Evolutionary conservation across 2,797 vertebrate genomes (phyloP).

Genomic region (Spinus pinus): DNA sequence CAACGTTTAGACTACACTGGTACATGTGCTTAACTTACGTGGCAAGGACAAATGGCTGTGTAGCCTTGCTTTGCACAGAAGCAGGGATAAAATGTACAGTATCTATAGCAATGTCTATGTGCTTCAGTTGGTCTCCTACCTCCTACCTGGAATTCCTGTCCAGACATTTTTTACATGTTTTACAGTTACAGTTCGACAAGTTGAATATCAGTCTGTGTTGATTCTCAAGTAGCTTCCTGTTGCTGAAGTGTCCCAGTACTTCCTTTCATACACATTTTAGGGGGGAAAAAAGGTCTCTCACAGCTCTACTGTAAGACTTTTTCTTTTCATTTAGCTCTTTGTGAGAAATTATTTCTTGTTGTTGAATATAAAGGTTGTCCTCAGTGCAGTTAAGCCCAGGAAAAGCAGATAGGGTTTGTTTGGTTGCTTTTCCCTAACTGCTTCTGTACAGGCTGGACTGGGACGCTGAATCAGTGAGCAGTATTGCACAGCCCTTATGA

Average conservation of each 20-base stretch:
- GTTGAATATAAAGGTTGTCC: background rate
- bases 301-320: background rate
- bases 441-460: background rate
- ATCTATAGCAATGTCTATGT: accelerated
- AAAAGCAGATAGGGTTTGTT: background rate
- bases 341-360: background rate
- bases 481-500: background rate
- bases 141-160: background rate
- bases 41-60: background rate
- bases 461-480: background rate
- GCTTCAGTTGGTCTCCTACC: background rate
- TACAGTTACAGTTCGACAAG: background rate
- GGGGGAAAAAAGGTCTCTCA: background rate
- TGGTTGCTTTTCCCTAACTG: background rate
- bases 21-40: accelerated
- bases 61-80: background rate
- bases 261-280: accelerated
- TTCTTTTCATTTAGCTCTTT: background rate
- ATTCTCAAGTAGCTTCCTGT: background rate
- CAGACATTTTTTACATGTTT: background rate
- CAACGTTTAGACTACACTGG: accelerated
- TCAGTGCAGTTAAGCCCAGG: background rate
- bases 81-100: background rate
- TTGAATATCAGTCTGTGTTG: background rate
- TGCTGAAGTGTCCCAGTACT: background rate